Evolutionary conservation across 2,888 invertebrate genomes (phyloP), one percentile per base, ranked within the genome.

Genomic region (Meganola albula): DNA sequence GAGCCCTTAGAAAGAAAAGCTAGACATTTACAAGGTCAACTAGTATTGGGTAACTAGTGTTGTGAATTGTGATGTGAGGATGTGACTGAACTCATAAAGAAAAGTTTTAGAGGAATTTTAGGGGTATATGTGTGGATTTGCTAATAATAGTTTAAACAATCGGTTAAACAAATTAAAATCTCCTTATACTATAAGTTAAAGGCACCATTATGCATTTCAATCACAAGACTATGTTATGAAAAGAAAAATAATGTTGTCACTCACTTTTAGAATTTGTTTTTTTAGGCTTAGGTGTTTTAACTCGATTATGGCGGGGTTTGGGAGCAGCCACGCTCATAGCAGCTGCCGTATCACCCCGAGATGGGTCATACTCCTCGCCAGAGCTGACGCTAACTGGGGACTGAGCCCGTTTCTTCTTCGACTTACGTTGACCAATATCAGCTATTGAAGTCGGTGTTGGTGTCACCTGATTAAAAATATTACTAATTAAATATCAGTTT

Each of bases 351-450:
- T 83, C 84, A 0, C 79, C 82, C 3, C 72, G 65, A 5, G 72
- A 53, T 2, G 86, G 85, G 43, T 84, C 80, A 32, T 86, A 86
- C 51, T 86, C 86, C 49, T 86, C 86, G 27, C 86, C 86, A 2
- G 86, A 86, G 41, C 85, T 85, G 13, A 72, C 79, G 39, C 84
- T 80, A 1, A 66, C 73, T 0, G 86, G 84, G 4, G 85, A 80
- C 1, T 76, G 74, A 1, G 70, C 69, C 22, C 77, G 63, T 44
- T 85, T 85, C 61, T 84, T 84, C 54, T 85, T 85, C 1, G 82
- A 82, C 53, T 79, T 84, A 34, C 77, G 69, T 45, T 73, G 83
- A 8, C 80, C 82, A 34, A 84, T 53, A 37, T 84, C 83, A 1
- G 77, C 66, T 42, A 83, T 67, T 27, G 78, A 72, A 20, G 66